Conservation (phyloP, 2,797 vertebrate species). For the Streptopelia turtur region DNA sequence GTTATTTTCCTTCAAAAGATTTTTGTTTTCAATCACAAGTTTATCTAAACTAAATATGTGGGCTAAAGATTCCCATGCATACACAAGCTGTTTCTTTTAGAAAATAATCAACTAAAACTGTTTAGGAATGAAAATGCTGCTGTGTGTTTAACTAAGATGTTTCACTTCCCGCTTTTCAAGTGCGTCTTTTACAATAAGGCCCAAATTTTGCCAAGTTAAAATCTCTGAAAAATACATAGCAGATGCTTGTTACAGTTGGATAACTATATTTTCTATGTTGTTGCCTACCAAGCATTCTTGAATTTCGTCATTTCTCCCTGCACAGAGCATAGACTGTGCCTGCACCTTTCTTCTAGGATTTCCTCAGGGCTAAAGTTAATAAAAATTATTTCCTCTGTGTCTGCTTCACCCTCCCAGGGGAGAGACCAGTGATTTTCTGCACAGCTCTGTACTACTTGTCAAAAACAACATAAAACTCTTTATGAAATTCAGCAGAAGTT, state of each 20-base stretch:
- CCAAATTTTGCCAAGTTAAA: not conserved
- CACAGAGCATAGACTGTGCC: not conserved
- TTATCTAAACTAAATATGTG: not conserved
- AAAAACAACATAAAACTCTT: not conserved
- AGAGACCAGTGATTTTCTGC: not conserved
- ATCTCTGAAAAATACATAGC: not conserved
- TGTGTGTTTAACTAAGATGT: not conserved
- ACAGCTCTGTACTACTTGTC: not conserved
- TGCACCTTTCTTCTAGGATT: not conserved
- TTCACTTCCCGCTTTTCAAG: not conserved
- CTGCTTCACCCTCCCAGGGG: not conserved
- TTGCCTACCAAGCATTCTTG: not conserved
- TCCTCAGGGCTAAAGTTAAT: not conserved
- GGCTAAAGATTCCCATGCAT: not conserved
- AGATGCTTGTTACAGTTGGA: not conserved
- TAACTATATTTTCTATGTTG: not conserved
- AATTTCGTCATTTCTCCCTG: not conserved
- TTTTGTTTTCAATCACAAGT: not conserved
- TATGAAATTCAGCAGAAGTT: not conserved
- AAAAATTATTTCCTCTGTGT: not conserved
- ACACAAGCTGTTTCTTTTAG: not conserved
- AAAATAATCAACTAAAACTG: not conserved
- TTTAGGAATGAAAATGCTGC: not conserved
- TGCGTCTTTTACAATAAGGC: not conserved
- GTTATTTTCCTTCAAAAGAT: not conserved